Evolutionary conservation across 1,140 invertebrate species (phyloP), one percentile per base, ranked within the genome.

Genomic region (Drosophila melanogaster): DNA sequence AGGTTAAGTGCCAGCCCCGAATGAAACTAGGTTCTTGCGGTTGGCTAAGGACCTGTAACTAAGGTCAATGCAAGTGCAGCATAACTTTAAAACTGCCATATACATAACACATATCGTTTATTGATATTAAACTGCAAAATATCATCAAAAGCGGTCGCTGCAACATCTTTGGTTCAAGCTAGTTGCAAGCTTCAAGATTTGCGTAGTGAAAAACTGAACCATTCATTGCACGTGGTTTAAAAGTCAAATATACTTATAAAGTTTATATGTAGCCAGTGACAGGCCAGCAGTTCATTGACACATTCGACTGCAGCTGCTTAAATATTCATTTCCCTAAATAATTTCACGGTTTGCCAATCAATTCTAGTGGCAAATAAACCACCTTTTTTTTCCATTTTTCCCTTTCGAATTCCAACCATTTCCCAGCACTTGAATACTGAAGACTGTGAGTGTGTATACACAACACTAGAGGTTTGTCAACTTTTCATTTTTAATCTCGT

Each of bases 291-390:
- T 65, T 19, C 57, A 40, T 38, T 38, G 57, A 47, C 38, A 38
- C 38, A 8, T n/a, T 11, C 43, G n/a, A 46, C 14, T 49, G 35
- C 44, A 66, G 24, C 11, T 50, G 15, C 17, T 33, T 17, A 62
- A 30, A 50, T 33, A 40, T 40, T 26, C 60, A 50, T 33, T 49
- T 65, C 43, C 33, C 24, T 41, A 40, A 40, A 50, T 66, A 40
- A 50, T 22, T 49, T 33, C 24, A 30, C n/a, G 8, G 24, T 17
- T 65, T 65, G 62, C 41, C 58, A 64, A 66, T 66, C 35, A 65
- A 24, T 49, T 49, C 24, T 11, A 49, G 44, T 43, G 56, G 51
- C 35, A 30, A 53, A 14, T 60, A 43, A 58, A 56, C 22, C 17
- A 24, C 14, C 6, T 35, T n/a, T 38, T n/a, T 38, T 15, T 6